Conservation (phyloP, 2,888 invertebrate species). For the Spodoptera littoralis region DNA sequence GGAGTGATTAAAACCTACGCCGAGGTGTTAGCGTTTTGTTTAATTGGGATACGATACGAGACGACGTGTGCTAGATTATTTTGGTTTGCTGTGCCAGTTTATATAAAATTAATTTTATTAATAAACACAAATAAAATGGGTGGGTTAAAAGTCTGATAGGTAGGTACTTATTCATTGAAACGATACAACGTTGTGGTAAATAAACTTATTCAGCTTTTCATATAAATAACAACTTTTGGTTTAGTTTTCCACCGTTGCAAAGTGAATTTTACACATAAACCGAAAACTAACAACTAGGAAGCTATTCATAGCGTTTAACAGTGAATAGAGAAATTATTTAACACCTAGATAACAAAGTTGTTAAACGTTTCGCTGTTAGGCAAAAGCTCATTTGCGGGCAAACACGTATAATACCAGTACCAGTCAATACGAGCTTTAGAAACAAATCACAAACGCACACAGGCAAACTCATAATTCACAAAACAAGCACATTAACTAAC, state of each 20-base stretch:
- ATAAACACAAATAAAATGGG: no score
- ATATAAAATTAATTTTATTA: not conserved
- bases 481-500: conserved; percentile 19
- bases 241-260: no score
- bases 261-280: no score
- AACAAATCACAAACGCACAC: not conserved
- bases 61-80: conserved; percentile 20
- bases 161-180: not conserved
- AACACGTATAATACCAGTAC: no score
- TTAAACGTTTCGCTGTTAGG: no score
- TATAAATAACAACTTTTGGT: not conserved
- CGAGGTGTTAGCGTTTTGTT: conserved; percentile 36
- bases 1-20: conserved; percentile 49
- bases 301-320: no score
- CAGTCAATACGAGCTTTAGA: no score
- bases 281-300: no score
- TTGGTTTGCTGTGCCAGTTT: conserved; percentile 9
- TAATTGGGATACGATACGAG: conserved; percentile 29
- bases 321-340: no score
- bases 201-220: not conserved
- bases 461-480: not conserved
- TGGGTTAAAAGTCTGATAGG: no score
- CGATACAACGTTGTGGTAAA: not conserved
- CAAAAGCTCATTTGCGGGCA: no score
- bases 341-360: no score